Conservation (phyloP, 2,113 vertebrate species). For the Panthera tigris region DNA sequence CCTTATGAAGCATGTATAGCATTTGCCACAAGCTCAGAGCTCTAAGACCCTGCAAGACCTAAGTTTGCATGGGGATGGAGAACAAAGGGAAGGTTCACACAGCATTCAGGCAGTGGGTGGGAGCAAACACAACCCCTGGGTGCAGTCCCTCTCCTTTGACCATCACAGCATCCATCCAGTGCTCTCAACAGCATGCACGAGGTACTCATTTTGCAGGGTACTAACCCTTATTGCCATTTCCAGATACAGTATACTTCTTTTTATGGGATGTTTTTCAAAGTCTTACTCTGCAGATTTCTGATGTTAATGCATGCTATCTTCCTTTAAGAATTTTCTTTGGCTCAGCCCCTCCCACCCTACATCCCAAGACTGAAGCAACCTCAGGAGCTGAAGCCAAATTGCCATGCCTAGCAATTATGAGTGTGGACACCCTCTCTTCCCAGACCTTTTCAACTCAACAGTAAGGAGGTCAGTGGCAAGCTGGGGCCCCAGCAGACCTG, state of each 20-base stretch:
- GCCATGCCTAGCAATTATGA: background rate
- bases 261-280: background rate
- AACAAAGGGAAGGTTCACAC: background rate
- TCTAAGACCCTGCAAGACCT: background rate
- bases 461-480: background rate
- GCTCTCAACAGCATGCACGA: background rate
- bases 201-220: background rate
- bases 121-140: background rate
- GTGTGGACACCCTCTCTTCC: background rate
- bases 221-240: constrained; percentile 28
- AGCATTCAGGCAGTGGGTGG: background rate
- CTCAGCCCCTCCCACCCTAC: background rate
- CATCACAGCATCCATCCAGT: background rate
- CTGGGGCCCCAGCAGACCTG: background rate
- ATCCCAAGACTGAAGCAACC: background rate
- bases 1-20: background rate
- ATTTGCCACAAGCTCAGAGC: background rate
- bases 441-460: background rate
- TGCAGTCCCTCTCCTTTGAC: background rate
- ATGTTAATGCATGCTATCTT: background rate
- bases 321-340: background rate
- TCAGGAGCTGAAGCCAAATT: background rate
- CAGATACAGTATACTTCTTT: background rate
- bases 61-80: background rate
- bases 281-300: background rate